Evolutionary conservation across 2,797 vertebrate genomes (phyloP).

Genomic region (Myripristis jacobus): DNA sequence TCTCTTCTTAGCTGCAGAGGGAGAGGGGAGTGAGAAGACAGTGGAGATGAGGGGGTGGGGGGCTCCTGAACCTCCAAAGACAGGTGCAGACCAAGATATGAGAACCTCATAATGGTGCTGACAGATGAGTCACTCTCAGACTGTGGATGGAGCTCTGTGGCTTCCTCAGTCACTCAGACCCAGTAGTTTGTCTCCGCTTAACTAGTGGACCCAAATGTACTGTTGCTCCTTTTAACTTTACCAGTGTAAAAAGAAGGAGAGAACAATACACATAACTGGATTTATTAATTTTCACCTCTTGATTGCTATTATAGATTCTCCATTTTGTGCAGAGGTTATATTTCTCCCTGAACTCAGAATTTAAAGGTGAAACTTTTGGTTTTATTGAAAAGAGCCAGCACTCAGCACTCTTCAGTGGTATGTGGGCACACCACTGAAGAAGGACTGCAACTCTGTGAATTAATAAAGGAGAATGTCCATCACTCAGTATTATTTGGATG

Average conservation of each 20-base stretch:
- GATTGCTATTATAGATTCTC: neutral
- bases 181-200: slow-evolving; percentile 8
- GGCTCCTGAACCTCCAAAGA: slow-evolving; percentile 59
- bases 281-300: slow-evolving; percentile 36
- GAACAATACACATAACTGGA: slow-evolving; percentile 23
- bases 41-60: slow-evolving; percentile 1
- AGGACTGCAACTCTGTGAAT: no score
- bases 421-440: no score
- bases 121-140: slow-evolving; percentile 71
- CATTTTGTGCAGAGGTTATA: no score
- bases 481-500: no score
- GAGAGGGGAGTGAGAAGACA: neutral
- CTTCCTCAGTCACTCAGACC: slow-evolving; percentile 43
- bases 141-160: slow-evolving; percentile 49
- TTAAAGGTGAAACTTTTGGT: no score
- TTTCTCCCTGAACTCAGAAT: no score
- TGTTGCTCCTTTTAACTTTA: slow-evolving; percentile 46
- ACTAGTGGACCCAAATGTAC: slow-evolving; percentile 55
- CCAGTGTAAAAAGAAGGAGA: slow-evolving; percentile 48
- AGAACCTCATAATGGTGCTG: slow-evolving; percentile 70
- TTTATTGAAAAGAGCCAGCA: no score
- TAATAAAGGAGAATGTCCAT: no score
- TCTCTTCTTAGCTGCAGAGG: slow-evolving; percentile 50
- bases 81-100: slow-evolving; percentile 79
- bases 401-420: no score